Percentiles rank a stretch among this genome's conserved stretches.
These are phyloP conservation scores for Malurus splendens DNA, from an alignment of 2,797 vertebrate genomes.

Conservation along the genomic window DNA sequence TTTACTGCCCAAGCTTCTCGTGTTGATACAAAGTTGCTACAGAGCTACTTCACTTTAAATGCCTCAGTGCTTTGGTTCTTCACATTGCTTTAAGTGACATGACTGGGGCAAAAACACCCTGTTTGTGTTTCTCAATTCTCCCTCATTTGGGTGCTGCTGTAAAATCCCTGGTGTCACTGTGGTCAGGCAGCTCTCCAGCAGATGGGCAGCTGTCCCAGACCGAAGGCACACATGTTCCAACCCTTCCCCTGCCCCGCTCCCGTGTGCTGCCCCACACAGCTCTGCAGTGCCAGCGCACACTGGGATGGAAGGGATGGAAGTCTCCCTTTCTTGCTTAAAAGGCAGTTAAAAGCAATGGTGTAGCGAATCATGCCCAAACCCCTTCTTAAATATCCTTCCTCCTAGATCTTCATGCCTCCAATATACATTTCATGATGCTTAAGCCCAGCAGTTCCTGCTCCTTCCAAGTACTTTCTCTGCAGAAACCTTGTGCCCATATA, in stretches of 20 bases:
- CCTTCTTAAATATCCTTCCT: background rate
- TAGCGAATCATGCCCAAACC: background rate
- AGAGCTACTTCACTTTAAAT: background rate
- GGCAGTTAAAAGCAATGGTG: background rate
- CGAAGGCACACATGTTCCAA: background rate
- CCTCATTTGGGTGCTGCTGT: background rate
- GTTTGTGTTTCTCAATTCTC: background rate
- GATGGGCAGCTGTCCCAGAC: background rate
- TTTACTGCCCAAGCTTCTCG: background rate
- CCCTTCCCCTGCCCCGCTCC: background rate
- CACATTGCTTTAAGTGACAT: background rate
- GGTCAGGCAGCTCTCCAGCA: background rate
- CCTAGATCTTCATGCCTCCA: background rate
- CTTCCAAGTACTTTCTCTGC: background rate
- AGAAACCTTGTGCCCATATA: background rate
- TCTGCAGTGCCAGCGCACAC: background rate
- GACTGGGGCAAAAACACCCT: fast-evolving
- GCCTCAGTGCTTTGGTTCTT: background rate
- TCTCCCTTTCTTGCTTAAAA: background rate
- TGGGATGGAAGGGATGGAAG: background rate
- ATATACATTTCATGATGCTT: background rate
- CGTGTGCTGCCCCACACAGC: background rate
- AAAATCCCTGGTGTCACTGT: background rate
- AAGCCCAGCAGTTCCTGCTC: background rate
- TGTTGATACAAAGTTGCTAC: background rate